Percentiles rank a stretch among this genome's conserved stretches.
Evolutionary conservation across 2,113 vertebrate species (phyloP).

Genomic region (Mellivora capensis): DNA sequence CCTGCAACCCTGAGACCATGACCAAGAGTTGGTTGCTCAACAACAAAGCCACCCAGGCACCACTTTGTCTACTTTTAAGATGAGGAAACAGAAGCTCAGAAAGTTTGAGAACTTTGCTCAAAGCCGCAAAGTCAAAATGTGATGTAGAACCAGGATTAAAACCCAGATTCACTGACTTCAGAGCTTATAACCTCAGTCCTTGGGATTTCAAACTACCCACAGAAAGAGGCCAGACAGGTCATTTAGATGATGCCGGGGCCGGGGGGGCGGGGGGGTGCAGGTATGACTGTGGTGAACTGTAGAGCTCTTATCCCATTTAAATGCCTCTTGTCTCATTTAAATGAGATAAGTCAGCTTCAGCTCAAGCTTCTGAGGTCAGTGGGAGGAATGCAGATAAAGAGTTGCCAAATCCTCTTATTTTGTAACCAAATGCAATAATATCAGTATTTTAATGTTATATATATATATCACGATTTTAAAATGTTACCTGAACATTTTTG

Average conservation of each 20-base stretch:
- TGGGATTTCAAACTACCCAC: neutral
- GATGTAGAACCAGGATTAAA: neutral
- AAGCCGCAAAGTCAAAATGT: neutral
- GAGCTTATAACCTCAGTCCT: neutral
- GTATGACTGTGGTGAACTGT: neutral
- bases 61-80: neutral
- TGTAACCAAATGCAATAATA: neutral
- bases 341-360: neutral
- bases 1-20: neutral
- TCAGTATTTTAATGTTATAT: neutral
- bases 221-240: neutral
- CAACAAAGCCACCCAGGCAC: neutral
- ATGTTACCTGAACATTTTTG: neutral
- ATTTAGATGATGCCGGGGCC: neutral
- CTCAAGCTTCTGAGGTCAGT: neutral
- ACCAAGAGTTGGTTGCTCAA: neutral
- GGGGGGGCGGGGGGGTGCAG: too few relatives aligned
- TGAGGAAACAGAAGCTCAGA: neutral
- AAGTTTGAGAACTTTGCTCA: neutral
- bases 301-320: neutral
- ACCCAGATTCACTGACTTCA: neutral
- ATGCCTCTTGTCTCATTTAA: neutral
- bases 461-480: neutral
- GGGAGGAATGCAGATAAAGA: neutral
- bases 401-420: neutral